A percentile compares a stretch with the other conserved stretches of the same genome.
Evolutionary conservation across 2,113 vertebrate species (phyloP).

Genomic region (Saccopteryx bilineata): DNA sequence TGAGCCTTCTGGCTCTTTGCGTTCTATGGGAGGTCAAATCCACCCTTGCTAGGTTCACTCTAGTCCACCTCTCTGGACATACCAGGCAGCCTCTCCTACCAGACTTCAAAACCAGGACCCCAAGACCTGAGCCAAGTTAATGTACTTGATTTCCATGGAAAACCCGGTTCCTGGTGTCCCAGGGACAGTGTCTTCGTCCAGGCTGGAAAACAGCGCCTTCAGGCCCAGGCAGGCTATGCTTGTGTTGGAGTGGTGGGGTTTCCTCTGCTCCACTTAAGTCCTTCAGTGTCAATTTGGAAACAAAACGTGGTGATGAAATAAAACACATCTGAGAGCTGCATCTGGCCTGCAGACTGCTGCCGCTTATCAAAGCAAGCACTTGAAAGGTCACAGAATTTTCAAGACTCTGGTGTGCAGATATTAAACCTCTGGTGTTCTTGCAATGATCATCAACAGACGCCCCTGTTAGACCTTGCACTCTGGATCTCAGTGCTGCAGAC

Average conservation of each 20-base stretch:
- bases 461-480: accelerated
- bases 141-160: neutral
- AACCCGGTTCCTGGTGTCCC: neutral
- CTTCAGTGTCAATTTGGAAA: neutral
- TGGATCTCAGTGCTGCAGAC: accelerated
- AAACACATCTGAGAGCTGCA: accelerated
- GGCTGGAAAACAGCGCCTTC: neutral
- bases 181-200: neutral
- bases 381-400: neutral
- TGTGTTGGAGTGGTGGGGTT: accelerated
- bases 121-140: neutral
- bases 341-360: neutral
- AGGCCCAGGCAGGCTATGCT: accelerated
- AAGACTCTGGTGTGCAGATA: neutral
- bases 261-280: neutral
- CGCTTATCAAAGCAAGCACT: accelerated
- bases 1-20: neutral
- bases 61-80: neutral
- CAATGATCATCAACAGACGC: neutral
- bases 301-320: neutral
- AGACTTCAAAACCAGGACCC: neutral
- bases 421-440: neutral
- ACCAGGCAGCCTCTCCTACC: neutral
- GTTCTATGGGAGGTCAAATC: neutral
- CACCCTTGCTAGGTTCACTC: accelerated